A percentile compares a stretch with the other conserved stretches of the same genome.
Evolutionary conservation across 2,113 vertebrate genomes (phyloP).

Genomic region (Canis aureus): DNA sequence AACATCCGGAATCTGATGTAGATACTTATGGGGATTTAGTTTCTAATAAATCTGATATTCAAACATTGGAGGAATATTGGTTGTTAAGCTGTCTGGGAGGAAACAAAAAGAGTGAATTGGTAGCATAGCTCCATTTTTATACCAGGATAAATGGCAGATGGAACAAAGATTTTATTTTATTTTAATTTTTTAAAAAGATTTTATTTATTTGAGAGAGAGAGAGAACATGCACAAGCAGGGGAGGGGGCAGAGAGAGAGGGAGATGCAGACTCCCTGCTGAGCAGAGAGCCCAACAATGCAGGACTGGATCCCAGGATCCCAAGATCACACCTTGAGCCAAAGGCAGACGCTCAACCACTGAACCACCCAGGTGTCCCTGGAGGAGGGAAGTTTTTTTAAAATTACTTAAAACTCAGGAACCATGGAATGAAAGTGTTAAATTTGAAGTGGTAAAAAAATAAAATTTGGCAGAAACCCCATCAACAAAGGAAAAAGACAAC

Average conservation of each 20-base stretch:
- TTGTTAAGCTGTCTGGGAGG: conserved; percentile 24
- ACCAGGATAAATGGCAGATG: neutral
- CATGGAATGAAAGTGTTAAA: neutral
- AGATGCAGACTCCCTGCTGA: no score
- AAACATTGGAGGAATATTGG: neutral
- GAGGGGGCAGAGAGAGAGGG: no score
- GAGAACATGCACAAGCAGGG: no score
- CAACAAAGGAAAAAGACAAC: conserved; percentile 9
- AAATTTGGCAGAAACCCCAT: conserved; percentile 18
- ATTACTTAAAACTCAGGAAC: neutral
- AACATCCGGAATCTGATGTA: conserved; percentile 16
- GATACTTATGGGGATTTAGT: neutral
- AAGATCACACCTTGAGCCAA: no score
- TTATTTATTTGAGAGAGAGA: no score
- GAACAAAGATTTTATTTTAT: conserved; percentile 9
- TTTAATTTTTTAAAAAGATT: no score
- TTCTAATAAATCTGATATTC: conserved; percentile 20
- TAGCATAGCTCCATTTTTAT: neutral
- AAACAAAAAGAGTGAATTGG: neutral
- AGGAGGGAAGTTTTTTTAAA: neutral
- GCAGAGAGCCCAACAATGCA: no score
- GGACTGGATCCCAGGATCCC: no score
- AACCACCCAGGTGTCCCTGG: neutral
- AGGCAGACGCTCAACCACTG: no score
- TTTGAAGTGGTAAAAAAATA: conserved; percentile 28